phyloP scores from a whole-genome alignment of 2,888 invertebrate species.

The Lottia gigantea region DNA sequence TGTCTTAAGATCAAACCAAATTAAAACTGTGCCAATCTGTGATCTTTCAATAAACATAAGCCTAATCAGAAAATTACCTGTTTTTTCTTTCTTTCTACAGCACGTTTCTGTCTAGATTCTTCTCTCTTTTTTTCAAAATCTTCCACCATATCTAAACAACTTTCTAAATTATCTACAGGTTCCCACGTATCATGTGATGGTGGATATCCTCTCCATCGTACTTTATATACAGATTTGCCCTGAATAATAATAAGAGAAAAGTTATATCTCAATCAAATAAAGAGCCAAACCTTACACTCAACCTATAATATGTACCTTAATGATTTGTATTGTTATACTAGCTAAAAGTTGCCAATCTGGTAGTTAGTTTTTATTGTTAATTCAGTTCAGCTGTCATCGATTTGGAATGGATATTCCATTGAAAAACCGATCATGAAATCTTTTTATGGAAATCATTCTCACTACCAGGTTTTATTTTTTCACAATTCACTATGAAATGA shows the following conservation, averaged over 20 bases:
- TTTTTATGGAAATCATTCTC: no score
- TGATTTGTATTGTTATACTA: no score
- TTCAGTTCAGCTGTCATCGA: no score
- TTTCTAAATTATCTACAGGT: slow-evolving; percentile 62
- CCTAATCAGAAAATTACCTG: slow-evolving; percentile 32
- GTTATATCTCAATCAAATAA: neutral
- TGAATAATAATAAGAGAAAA: slow-evolving; percentile 27
- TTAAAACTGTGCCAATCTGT: neutral
- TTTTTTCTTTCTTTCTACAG: slow-evolving; percentile 46
- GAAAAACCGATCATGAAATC: no score
- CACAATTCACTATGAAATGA: no score
- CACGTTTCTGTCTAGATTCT: slow-evolving; percentile 39
- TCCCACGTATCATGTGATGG: slow-evolving; percentile 66
- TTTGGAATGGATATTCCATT: no score
- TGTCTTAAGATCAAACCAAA: neutral
- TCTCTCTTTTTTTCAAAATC: slow-evolving; percentile 49
- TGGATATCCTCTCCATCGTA: slow-evolving; percentile 66
- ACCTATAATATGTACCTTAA: no score
- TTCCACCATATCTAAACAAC: slow-evolving; percentile 64
- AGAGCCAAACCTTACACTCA: no score
- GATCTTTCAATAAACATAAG: neutral
- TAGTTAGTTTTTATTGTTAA: no score
- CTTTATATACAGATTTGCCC: slow-evolving; percentile 60
- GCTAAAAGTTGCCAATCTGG: no score
- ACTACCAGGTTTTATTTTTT: no score